phyloP scores from a whole-genome alignment of 2,888 invertebrate genomes.

The Harpalus rufipes region DNA sequence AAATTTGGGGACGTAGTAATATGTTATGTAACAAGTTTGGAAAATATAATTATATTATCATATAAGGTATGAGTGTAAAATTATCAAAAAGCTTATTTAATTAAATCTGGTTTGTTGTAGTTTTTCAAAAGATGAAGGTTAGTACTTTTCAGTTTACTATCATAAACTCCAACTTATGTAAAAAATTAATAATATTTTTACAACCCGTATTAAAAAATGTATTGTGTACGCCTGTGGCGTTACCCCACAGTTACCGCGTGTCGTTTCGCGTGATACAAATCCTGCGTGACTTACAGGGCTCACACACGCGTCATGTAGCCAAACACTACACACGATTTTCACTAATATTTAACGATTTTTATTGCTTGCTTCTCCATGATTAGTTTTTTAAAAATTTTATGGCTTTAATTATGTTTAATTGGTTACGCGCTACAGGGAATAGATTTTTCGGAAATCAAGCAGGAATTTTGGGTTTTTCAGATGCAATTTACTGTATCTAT shows the following conservation, averaged over 20 bases:
- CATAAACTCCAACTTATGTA: background rate
- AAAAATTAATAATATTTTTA: background rate
- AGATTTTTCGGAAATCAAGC: slow-evolving; percentile 9
- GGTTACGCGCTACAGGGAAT: background rate
- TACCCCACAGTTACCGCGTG: slow-evolving; percentile 41
- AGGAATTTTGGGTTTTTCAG: slow-evolving; percentile 1
- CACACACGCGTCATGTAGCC: slow-evolving; percentile 47
- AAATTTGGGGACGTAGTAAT: too few relatives aligned
- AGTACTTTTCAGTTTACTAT: too few relatives aligned
- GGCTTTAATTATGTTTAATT: slow-evolving; percentile 40
- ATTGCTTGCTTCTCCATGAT: slow-evolving; percentile 45
- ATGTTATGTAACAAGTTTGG: too few relatives aligned
- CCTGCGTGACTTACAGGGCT: slow-evolving; percentile 27
- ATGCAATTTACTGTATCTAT: too few relatives aligned
- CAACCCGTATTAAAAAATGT: background rate
- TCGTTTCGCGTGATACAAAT: slow-evolving; percentile 47
- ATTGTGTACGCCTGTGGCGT: slow-evolving; percentile 7
- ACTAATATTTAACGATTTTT: slow-evolving; percentile 56
- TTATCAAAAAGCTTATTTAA: too few relatives aligned
- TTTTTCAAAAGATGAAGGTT: too few relatives aligned
- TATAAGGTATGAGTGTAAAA: too few relatives aligned
- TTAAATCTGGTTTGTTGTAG: too few relatives aligned
- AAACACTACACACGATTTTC: slow-evolving; percentile 31
- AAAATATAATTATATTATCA: too few relatives aligned
- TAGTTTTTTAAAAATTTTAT: slow-evolving; percentile 42